Base-by-base conservation (phyloP, 2,113 vertebrate genomes). In the Opisthocomus hoazin region DNA sequence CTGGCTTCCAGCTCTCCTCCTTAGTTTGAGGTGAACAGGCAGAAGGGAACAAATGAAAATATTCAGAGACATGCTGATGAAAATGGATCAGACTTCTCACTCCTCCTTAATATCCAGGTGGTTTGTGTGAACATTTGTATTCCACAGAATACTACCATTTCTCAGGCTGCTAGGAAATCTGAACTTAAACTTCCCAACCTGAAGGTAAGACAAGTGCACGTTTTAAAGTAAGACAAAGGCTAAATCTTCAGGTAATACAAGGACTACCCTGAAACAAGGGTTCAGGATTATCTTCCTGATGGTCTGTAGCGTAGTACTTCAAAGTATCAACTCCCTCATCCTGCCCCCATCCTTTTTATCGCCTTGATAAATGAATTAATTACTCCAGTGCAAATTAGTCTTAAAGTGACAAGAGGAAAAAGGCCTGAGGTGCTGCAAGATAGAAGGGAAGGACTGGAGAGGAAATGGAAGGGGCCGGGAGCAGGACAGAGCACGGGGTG, bases 401-500 rank as follows among this genome's bases (percentile, higher is more conserved):
- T 60, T 56, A 10, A 51, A 64, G 36, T 45, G 12, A 53, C 36
- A 68, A 56, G 39, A 63, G 12, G 34, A 66, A n/a, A 50, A 27
- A 80, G 26, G 19, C 12, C 27, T 39, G 32, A 78, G 36, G 19
- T 46, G 10, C 21, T 22, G 14, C 39, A 53, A 22, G 13, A 15
- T 6, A 63, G 39, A 58, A 76, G 60, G 39, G 29, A 58, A 74
- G 65, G 39, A 43, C 48, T 57, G 50, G 27, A 26, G 83, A 66
- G 48, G 43, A 84, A 64, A 51, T 1, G n/a, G 45, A 58, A 37
- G 22, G 18, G 29, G 32, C 15, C 4, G 2, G n/a, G 15, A 51
- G 12, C 1, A 0, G 8, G 39, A 21, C 68, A 77, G 66, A 79
- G 18, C 2, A 0, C 0, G 4, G 22, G 29, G 11, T 34, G 73